These are phyloP conservation scores for Agapostemon virescens DNA, from an alignment of 2,888 invertebrate genomes.

Conservation along the genomic window DNA sequence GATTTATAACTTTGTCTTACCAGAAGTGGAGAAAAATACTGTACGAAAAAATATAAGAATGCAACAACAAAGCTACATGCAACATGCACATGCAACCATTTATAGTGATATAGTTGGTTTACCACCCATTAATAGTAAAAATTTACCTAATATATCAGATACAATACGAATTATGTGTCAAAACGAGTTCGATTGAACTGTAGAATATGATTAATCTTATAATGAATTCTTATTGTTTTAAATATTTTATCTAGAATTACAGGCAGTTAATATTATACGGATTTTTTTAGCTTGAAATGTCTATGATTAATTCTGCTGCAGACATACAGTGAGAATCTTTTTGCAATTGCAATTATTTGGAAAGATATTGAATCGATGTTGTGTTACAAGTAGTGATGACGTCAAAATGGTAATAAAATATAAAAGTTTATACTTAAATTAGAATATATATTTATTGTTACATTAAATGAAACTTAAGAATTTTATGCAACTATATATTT, in stretches of 20 bases:
- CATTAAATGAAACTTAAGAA: constrained; percentile 15
- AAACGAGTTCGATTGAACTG: background rate
- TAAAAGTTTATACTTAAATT: constrained; percentile 23
- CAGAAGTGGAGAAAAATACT: constrained; percentile 79
- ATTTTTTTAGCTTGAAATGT: constrained; percentile 19
- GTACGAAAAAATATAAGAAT: constrained; percentile 77
- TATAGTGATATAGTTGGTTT: constrained; percentile 71
- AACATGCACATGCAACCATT: constrained; percentile 79
- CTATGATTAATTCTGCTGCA: background rate
- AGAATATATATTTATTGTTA: constrained; percentile 14
- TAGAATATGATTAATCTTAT: constrained; percentile 13
- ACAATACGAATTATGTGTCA: background rate
- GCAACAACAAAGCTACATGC: constrained; percentile 78
- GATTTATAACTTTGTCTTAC: constrained; percentile 79
- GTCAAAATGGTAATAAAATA: background rate
- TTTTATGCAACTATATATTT: constrained; percentile 18
- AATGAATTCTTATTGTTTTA: background rate
- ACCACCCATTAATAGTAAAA: constrained; percentile 30
- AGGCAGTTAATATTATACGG: constrained; percentile 9
- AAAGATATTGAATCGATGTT: constrained; percentile 12
- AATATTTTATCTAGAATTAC: constrained; percentile 5
- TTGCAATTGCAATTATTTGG: background rate
- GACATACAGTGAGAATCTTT: background rate
- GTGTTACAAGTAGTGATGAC: background rate
- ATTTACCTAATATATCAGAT: background rate